phyloP scores from a whole-genome alignment of 2,113 vertebrate genomes.

The Gallinago paraguaiae region DNA sequence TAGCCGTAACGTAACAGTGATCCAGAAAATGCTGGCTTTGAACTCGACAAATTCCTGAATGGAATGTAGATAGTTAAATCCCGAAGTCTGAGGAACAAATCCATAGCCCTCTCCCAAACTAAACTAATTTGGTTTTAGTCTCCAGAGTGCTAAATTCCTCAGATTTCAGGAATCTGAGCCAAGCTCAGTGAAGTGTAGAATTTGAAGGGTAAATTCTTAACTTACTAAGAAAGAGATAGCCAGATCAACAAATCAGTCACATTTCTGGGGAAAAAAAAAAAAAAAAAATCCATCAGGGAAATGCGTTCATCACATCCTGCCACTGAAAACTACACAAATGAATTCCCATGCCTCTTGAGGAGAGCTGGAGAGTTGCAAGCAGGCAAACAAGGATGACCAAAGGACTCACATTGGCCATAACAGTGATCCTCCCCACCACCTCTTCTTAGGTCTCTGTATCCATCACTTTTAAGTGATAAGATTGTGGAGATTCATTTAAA shows the following conservation, averaged over 20 bases:
- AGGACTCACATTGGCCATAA: not conserved
- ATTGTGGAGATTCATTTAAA: not conserved
- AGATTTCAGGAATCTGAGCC: not conserved
- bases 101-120: not conserved
- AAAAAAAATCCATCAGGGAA: not conserved
- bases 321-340: not conserved
- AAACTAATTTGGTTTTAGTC: not conserved
- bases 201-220: not conserved
- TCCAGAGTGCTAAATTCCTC: not conserved
- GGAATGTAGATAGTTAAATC: not conserved
- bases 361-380: not conserved
- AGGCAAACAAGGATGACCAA: not conserved
- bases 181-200: not conserved
- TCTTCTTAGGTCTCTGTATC: not conserved
- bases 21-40: not conserved
- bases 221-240: not conserved
- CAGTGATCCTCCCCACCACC: not conserved
- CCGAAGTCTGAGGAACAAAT: not conserved
- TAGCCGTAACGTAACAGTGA: not conserved
- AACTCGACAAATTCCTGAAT: not conserved
- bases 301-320: not conserved
- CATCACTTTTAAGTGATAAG: rapidly evolving
- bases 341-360: not conserved
- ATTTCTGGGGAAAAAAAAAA: not conserved
- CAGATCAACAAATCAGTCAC: not conserved